Percentiles rank a stretch among this genome's conserved stretches.
Evolutionary conservation across 2,797 vertebrate species (phyloP).

Genomic region (Moxostoma hubbsi): DNA sequence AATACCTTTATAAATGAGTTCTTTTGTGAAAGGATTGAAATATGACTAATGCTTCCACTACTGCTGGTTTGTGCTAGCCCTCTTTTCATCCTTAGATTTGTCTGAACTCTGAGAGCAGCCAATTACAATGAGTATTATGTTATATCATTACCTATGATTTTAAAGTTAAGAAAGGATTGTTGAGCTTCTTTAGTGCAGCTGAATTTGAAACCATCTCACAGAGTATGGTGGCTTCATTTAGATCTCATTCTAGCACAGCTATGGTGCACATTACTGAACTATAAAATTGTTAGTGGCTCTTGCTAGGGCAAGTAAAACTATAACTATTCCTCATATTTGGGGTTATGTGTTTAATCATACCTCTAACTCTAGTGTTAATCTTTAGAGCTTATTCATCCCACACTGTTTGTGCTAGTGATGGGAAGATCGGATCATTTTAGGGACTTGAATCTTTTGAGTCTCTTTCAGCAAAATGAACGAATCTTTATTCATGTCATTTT

Average conservation of each 20-base stretch:
- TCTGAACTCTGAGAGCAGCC: conserved; percentile 16
- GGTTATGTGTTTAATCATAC: not conserved
- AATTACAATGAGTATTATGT: conserved; percentile 7
- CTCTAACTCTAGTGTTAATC: not conserved
- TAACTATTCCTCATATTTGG: not conserved
- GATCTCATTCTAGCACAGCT: not conserved
- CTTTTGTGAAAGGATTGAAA: conserved; percentile 19
- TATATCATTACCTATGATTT: conserved; percentile 26
- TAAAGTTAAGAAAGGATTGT: not conserved
- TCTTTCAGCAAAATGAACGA: no score
- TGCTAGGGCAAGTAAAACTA: not conserved
- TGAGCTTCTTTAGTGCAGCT: conserved; percentile 3
- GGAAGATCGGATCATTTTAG: no score
- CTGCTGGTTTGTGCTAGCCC: not conserved
- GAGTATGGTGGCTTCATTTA: not conserved
- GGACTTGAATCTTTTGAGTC: no score
- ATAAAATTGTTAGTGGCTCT: not conserved
- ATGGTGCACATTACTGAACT: not conserved
- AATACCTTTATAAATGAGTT: conserved; percentile 32
- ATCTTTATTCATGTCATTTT: no score
- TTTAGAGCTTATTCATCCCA: not conserved
- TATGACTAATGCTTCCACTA: conserved; percentile 5
- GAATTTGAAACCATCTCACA: conserved; percentile 12
- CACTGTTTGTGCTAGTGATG: not conserved
- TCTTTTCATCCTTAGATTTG: conserved; percentile 24